Evolutionary conservation across 2,797 vertebrate species (phyloP), one percentile per base, ranked within the genome.

Genomic region (Rhodeus uyekii): DNA sequence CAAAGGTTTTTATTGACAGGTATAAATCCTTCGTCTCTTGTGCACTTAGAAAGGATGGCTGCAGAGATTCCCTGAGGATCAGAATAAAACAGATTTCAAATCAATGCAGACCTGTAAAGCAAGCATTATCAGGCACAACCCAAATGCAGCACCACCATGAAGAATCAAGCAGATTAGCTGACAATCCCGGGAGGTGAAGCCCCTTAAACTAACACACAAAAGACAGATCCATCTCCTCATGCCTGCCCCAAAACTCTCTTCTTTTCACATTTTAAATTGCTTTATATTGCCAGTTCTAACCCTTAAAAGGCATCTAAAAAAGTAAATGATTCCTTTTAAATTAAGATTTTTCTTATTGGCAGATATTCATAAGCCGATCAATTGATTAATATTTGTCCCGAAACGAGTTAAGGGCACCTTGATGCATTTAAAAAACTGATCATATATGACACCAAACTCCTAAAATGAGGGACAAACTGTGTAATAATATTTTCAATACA

Each of bases 1-100:
- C 92, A 94, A 91, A 95, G 93, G 90, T 93, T 93, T 93, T 94
- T 96, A 94, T 95, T 94, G 84, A 94, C 89, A 90, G 93, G 91
- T 93, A 96, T 91, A 92, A 95, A 95, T 94, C 92, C 92, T 93
- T 91, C 89, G 84, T 93, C 96, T 93, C 81, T 82, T 16, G 87
- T 92, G 89, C 93, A 93, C 88, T 95, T 91, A 92, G 92, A 89
- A 91, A 94, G 91, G 90, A 90, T 89, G 92, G 93, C 93, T 85
- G 92, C 91, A 72, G 93, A 91, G 93, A 91, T 91, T 90, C 94
- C 94, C 93, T 95, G 71, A 89, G 88, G 89, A 86, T 92, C 87
- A 91, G 94, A 93, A 94, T 89, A 84, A 92, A 93, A 89, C 90
- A 93, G 90, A 92, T 90, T 95, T 94, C 81, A 90, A 92, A 93